Conservation (phyloP, 1,140 invertebrate species). For the Rhyzopertha dominica region DNA sequence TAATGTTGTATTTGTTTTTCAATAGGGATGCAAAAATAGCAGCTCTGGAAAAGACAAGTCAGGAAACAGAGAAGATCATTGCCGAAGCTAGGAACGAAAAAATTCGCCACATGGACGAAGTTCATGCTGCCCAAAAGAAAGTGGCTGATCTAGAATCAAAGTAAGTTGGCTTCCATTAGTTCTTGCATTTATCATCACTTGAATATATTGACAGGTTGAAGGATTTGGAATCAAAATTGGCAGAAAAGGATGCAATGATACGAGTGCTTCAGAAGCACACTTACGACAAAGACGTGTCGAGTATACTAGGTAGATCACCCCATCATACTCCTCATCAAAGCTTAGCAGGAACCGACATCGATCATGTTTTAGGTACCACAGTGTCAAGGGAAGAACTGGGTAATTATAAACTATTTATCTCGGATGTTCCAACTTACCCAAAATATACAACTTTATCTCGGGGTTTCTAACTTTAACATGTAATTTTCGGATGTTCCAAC, state of each 20-base stretch:
- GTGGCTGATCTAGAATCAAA: conserved; percentile 76
- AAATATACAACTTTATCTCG: too few species aligned
- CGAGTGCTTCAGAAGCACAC: conserved; percentile 79
- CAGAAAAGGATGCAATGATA: conserved; percentile 86
- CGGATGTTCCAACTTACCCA: background rate
- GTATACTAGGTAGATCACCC: conserved; percentile 47
- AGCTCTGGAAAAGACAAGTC: conserved; percentile 76
- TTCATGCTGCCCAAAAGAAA: conserved; percentile 78
- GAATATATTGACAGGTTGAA: too few species aligned
- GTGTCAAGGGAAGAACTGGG: conserved; percentile 49
- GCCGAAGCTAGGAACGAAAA: conserved; percentile 81
- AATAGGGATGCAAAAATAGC: conserved; percentile 79
- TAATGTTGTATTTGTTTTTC: conserved; percentile 12
- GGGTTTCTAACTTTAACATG: too few species aligned
- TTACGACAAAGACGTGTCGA: conserved; percentile 60
- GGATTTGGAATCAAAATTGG: conserved; percentile 81
- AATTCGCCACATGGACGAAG: conserved; percentile 80
- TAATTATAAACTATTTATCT: conserved; percentile 22
- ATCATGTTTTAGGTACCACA: conserved; percentile 41
- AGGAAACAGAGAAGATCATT: conserved; percentile 82
- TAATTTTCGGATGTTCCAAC: too few species aligned
- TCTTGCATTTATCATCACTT: background rate
- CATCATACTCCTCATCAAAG: conserved; percentile 52
- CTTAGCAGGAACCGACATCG: conserved; percentile 46
- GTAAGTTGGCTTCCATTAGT: conserved; percentile 42